Conservation (phyloP, 2,888 invertebrate genomes). For the Mallateleia sp. region DNA sequence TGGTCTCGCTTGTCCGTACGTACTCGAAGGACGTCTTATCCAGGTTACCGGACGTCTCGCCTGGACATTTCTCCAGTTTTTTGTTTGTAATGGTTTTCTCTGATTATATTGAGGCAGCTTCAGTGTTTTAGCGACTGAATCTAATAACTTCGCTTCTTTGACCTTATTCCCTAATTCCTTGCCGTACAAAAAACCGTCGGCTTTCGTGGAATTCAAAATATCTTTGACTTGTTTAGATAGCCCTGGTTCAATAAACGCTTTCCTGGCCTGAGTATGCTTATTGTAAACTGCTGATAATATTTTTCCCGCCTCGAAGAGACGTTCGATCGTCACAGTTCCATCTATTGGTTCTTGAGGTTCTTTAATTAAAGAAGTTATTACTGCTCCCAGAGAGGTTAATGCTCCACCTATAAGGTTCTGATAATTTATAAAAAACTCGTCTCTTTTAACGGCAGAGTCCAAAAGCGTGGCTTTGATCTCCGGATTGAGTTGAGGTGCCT, state of each 20-base stretch:
- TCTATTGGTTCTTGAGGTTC: slow-evolving; percentile 48
- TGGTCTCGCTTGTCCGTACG: slow-evolving; percentile 44
- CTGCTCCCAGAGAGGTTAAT: slow-evolving; percentile 2
- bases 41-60: slow-evolving; percentile 27
- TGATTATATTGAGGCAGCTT: neutral
- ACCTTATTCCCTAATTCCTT: slow-evolving; percentile 2
- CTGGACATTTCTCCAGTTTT: slow-evolving; percentile 40
- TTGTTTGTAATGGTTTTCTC: neutral
- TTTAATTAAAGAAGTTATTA: too few species aligned
- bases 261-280: slow-evolving; percentile 25
- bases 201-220: neutral
- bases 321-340: slow-evolving; percentile 2
- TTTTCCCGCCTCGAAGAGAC: slow-evolving; percentile 43
- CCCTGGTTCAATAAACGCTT: slow-evolving; percentile 43
- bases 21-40: slow-evolving; percentile 23
- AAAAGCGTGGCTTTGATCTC: slow-evolving; percentile 31
- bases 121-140: neutral
- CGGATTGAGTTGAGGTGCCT: slow-evolving; percentile 1
- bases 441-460: slow-evolving; percentile 2
- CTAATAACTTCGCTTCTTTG: slow-evolving; percentile 27
- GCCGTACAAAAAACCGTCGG: slow-evolving; percentile 21
- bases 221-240: slow-evolving; percentile 35
- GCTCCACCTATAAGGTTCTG: slow-evolving; percentile 22
- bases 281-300: slow-evolving; percentile 6
- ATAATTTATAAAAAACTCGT: slow-evolving; percentile 19